Conservation (phyloP, 2,888 invertebrate species). For the Pristionchus arcanus region DNA sequence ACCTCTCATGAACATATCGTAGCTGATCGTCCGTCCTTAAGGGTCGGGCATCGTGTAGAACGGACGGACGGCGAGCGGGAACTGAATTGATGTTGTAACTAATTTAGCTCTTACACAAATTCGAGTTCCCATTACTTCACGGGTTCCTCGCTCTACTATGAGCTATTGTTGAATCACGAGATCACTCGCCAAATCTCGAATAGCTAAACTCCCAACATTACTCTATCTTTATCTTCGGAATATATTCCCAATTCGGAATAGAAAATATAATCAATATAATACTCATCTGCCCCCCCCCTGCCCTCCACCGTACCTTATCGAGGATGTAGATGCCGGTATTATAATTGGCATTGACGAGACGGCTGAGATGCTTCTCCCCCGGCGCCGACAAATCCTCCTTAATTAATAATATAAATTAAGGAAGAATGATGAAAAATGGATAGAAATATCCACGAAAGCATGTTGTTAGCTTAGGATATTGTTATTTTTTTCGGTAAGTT, state of each 20-base stretch:
- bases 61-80: slow-evolving; percentile 94
- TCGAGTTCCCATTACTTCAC: too few relatives aligned
- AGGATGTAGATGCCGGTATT: slow-evolving; percentile 98
- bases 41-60: slow-evolving; percentile 99
- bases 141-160: too few relatives aligned
- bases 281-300: neutral
- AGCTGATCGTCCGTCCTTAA: slow-evolving; percentile 92
- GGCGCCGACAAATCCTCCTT: slow-evolving; percentile 87
- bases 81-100: slow-evolving; percentile 80
- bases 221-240: too few relatives aligned
- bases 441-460: too few relatives aligned
- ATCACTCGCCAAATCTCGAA: neutral
- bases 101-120: too few relatives aligned
- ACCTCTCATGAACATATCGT: slow-evolving; percentile 99
- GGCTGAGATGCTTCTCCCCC: slow-evolving; percentile 89
- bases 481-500: too few relatives aligned
- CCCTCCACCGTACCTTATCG: slow-evolving; percentile 85
- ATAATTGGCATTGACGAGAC: slow-evolving; percentile 91
- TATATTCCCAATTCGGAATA: too few relatives aligned
- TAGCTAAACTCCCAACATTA: neutral
- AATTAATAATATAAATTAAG: too few relatives aligned
- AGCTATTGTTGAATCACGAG: neutral
- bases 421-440: too few relatives aligned
- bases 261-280: too few relatives aligned
- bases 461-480: too few relatives aligned